Base-by-base conservation (phyloP, 35 echinoderm and acorn worm species). In the Apostichopus japonicus region DNA sequence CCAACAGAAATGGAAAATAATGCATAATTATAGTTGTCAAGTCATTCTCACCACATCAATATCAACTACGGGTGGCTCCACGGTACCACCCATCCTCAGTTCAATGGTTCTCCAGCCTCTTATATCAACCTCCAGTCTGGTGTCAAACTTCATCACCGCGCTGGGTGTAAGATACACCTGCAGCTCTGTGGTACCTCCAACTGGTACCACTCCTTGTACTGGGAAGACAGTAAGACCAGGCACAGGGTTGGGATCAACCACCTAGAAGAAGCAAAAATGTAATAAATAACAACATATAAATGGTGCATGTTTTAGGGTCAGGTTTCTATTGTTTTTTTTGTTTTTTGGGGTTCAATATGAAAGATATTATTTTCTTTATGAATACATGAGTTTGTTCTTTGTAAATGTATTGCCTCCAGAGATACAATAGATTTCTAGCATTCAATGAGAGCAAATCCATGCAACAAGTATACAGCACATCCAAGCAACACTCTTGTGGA, bases 91-190 rank as follows among this genome's bases (percentile, higher is more conserved):
- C 97, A 96, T 96, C 70, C 97, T 98, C 0, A 98, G 88, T 16
- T 98, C 97, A 88, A 98, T 96, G 79, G 97, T 98, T 93, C 95
- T 98, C 97, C 97, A 98, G 5, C 97, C 97, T 58, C 97, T 92
- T 56, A 98, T 98, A 23, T 95, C 95, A 8, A 98, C 93, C 93
- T 98, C 94, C 33, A 98, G 90, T 53, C 97, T 24, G 86, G 97
- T 98, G 65, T 98, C 97, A 96, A 98, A 98, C 90, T 98, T 98
- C 94, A 98, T 96, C 55, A 98, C 93, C 17, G 97, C 97, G 52
- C 72, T 84, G 4, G 97, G 97, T 53, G 97, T 98, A 7, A 98
- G 91, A 57, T 92, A 75, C 17, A 98, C 93, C 55, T 93, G 91
- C 8, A 98, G 91, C 73, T 98, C 97, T 27, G 97, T 95, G 79